Evolutionary conservation across 2,113 vertebrate species (phyloP).

Genomic region (Seriola dumerili): DNA sequence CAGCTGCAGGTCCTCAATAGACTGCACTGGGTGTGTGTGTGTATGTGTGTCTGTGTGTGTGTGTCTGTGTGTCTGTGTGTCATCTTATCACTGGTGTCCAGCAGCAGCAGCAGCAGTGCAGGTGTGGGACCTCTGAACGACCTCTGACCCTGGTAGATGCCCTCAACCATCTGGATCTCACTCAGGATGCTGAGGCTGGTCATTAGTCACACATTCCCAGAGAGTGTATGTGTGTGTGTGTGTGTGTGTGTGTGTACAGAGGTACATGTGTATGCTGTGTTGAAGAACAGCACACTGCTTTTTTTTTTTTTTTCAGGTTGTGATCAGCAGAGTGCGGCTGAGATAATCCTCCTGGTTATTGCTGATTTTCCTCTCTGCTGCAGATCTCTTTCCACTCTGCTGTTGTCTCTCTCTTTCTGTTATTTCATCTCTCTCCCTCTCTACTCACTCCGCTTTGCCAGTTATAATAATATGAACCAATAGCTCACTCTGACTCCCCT

Average conservation of each 20-base stretch:
- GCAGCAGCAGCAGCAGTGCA: background rate
- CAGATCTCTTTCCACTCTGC: background rate
- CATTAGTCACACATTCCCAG: no score
- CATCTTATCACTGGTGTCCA: background rate
- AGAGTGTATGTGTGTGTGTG: background rate
- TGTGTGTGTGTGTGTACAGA: background rate
- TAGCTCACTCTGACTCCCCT: background rate
- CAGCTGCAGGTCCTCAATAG: no score
- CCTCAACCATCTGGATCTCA: background rate
- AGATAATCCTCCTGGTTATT: background rate
- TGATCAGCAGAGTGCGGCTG: background rate
- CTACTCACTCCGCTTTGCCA: background rate
- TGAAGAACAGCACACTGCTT: background rate
- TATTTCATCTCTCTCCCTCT: background rate
- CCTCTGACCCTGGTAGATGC: background rate
- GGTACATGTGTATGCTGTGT: background rate
- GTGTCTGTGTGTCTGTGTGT: background rate
- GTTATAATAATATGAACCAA: conserved; percentile 10
- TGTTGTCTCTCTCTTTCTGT: conserved; percentile 4
- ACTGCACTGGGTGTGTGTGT: no score
- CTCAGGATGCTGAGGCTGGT: background rate
- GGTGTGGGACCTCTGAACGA: background rate
- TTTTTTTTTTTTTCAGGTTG: background rate
- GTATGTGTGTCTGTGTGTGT: background rate
- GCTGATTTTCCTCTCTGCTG: background rate